A percentile compares a stretch with the other conserved stretches of the same genome.
Evolutionary conservation across 2,797 vertebrate genomes (phyloP).

Genomic region (Gadopsis bispinosus): DNA sequence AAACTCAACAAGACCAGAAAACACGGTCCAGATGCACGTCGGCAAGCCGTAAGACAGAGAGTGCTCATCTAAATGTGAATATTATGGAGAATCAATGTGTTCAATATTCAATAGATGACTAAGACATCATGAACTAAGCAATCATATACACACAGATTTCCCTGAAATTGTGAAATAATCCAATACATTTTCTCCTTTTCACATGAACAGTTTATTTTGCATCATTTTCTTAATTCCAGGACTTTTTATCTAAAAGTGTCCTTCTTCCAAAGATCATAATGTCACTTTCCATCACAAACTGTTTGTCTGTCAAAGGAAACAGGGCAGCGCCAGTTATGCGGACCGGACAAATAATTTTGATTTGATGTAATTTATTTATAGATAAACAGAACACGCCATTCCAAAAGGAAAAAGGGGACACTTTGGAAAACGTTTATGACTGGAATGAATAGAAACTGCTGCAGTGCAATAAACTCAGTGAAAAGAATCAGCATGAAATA

Average conservation of each 20-base stretch:
- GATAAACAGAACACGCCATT: background rate
- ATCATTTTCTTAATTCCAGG: background rate
- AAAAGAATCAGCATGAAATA: background rate
- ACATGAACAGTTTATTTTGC: background rate
- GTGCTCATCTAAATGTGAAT: background rate
- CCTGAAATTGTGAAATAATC: background rate
- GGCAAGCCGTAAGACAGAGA: background rate
- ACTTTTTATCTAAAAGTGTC: background rate
- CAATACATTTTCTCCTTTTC: background rate
- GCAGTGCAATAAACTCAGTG: background rate
- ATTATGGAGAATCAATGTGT: background rate
- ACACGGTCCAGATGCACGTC: background rate
- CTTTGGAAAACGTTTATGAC: background rate
- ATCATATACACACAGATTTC: background rate
- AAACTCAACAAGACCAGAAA: slow-evolving; percentile 29
- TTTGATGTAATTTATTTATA: background rate
- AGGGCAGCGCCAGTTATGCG: background rate
- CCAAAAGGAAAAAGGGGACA: background rate
- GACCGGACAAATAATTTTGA: background rate
- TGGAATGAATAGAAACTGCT: background rate
- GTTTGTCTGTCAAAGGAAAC: background rate
- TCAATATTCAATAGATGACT: background rate
- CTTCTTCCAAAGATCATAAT: background rate
- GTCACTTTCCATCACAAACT: background rate
- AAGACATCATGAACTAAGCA: background rate